Base-by-base conservation (phyloP, 1,140 invertebrate species). In the Thalassaphorura encarpata region DNA sequence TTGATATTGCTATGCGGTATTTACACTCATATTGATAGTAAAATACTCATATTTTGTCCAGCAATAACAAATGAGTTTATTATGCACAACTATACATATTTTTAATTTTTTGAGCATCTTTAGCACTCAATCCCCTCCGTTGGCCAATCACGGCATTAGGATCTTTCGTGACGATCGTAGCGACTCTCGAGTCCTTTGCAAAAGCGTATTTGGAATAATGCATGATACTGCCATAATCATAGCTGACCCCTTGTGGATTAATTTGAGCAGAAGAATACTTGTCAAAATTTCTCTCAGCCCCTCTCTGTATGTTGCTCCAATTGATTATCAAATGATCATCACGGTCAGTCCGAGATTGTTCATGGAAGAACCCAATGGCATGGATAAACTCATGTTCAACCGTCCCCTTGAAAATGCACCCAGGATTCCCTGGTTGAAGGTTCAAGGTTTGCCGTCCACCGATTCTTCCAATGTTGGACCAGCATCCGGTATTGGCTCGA, bases 31-130 rank as follows among this genome's bases (percentile, higher is more conserved):
- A n/a, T n/a, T n/a, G n/a, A n/a, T n/a, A n/a, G n/a, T n/a, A n/a
- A n/a, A n/a, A n/a, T n/a, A n/a, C n/a, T n/a, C n/a, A n/a, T n/a
- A n/a, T n/a, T n/a, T n/a, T n/a, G n/a, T n/a, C n/a, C n/a, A n/a
- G n/a, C n/a, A n/a, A n/a, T n/a, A n/a, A n/a, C n/a, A n/a, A n/a
- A n/a, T n/a, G n/a, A n/a, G n/a, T n/a, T n/a, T n/a, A n/a, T n/a
- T n/a, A n/a, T n/a, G n/a, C n/a, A n/a, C n/a, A n/a, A n/a, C n/a
- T n/a, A n/a, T 87, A 88, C 83, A 86, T 87, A 51, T 72, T 70
- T 33, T 80, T 79, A 15, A 87, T 72, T 68, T 87, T 87, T 54
- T 77, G 76, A 15, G 86, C 75, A 65, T 87, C 84, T 0, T 74
- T 75, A n/a, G 74, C 72, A 40, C 83, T 85, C 51, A 87, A 78